These are phyloP conservation scores for Aelia acuminata DNA, from an alignment of 2,888 invertebrate species.

Conservation along the genomic window DNA sequence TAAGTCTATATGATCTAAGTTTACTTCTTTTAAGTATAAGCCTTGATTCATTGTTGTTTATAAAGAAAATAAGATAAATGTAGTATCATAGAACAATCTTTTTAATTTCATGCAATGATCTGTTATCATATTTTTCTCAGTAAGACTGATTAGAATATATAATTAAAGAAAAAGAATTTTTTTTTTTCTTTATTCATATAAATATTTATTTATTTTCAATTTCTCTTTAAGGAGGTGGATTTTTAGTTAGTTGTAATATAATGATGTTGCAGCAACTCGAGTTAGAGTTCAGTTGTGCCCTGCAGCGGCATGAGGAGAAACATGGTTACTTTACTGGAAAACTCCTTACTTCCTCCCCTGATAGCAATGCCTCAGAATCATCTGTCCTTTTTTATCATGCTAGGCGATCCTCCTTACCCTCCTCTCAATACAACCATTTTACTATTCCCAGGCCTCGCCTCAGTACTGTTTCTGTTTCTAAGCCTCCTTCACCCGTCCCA, in stretches of 20 bases:
- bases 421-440: conserved; percentile 16
- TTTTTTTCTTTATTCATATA: conserved; percentile 11
- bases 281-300: conserved; percentile 65
- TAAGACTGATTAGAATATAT: no score
- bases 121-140: no score
- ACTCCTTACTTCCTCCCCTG: conserved; percentile 43
- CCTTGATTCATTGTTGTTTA: no score
- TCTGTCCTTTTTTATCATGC: conserved; percentile 47
- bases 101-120: no score
- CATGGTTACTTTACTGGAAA: conserved; percentile 61
- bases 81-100: no score
- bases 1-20: no score
- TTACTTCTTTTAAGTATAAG: no score
- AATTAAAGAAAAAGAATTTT: no score
- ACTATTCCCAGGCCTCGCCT: conserved; percentile 62
- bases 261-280: conserved; percentile 63
- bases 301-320: conserved; percentile 64
- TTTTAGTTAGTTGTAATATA: conserved; percentile 39
- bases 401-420: conserved; percentile 43
- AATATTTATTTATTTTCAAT: not conserved
- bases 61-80: no score
- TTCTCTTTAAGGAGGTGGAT: not conserved
- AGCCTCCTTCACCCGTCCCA: conserved; percentile 52
- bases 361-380: not conserved
- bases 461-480: conserved; percentile 53